Conservation (phyloP, 2,797 vertebrate genomes). For the Cercopithecus hamlyni region DNA sequence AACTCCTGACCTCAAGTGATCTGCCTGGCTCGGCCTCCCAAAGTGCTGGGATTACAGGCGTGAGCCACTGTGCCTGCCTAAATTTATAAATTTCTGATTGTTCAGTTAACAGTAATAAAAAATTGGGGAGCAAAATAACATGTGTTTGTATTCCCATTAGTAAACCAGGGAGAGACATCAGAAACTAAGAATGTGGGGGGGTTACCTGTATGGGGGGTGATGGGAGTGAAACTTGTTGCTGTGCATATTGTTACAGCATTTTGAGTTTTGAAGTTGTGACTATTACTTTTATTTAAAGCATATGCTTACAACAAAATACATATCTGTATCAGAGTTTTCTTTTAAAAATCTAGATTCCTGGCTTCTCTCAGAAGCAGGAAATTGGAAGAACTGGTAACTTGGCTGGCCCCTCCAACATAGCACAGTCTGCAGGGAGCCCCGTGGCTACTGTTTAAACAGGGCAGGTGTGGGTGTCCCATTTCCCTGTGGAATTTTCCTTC, state of each 20-base stretch:
- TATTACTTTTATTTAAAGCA: neutral
- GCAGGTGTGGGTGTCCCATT: neutral
- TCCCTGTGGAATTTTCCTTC: no score
- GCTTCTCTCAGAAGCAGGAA: neutral
- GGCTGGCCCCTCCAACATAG: neutral
- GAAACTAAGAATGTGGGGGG: neutral
- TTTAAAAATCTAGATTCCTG: neutral
- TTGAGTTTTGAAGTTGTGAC: neutral
- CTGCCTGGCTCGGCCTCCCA: neutral
- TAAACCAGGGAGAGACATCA: neutral
- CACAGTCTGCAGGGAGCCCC: neutral
- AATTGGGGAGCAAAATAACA: neutral
- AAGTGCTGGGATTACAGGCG: neutral
- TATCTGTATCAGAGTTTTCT: neutral
- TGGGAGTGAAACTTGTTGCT: neutral
- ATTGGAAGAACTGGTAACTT: neutral
- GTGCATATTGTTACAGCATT: neutral
- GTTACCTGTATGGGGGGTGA: neutral
- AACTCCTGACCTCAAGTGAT: neutral
- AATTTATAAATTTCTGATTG: neutral
- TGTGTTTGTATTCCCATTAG: neutral
- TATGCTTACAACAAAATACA: neutral
- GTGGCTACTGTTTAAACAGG: no score
- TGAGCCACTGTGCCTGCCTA: neutral
- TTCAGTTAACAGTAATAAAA: neutral